Percentiles rank a stretch among this genome's conserved stretches.
Conservation (phyloP, 2,797 vertebrate genomes). For the Helarctos malayanus region DNA sequence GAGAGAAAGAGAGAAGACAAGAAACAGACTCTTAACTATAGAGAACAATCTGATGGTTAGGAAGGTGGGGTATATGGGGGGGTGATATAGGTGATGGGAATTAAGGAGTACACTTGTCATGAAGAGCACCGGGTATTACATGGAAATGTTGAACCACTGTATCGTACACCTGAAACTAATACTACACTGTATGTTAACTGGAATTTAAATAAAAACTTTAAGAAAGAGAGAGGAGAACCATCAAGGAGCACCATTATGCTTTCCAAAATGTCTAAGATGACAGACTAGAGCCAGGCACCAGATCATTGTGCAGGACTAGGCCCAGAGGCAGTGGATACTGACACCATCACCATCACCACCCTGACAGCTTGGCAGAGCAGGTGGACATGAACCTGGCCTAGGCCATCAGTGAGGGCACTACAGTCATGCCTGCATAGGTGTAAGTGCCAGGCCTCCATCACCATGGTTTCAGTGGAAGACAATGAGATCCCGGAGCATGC, state of each 20-base stretch:
- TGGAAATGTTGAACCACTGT: background rate
- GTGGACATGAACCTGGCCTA: constrained; percentile 97
- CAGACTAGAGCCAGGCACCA: constrained; percentile 94
- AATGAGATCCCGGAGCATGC: constrained; percentile 93
- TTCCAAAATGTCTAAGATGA: background rate
- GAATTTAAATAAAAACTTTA: background rate
- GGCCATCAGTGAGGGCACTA: constrained; percentile 93
- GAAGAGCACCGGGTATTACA: background rate
- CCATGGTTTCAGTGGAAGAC: constrained; percentile 93
- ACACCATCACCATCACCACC: constrained; percentile 96
- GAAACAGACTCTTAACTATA: background rate
- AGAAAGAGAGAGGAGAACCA: background rate
- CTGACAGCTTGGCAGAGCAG: constrained; percentile 96
- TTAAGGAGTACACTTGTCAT: background rate
- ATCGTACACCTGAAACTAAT: background rate
- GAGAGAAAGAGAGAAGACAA: background rate
- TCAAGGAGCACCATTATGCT: background rate
- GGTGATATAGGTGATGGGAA: background rate
- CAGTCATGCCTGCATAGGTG: constrained; percentile 89
- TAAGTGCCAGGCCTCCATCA: constrained; percentile 91
- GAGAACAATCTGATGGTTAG: background rate
- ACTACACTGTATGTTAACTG: background rate
- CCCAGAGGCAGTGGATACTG: constrained; percentile 91
- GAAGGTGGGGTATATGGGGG: background rate
- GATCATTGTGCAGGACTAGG: constrained; percentile 93